Evolutionary conservation across 1,140 invertebrate genomes (phyloP).

Genomic region (Nasonia giraulti): DNA sequence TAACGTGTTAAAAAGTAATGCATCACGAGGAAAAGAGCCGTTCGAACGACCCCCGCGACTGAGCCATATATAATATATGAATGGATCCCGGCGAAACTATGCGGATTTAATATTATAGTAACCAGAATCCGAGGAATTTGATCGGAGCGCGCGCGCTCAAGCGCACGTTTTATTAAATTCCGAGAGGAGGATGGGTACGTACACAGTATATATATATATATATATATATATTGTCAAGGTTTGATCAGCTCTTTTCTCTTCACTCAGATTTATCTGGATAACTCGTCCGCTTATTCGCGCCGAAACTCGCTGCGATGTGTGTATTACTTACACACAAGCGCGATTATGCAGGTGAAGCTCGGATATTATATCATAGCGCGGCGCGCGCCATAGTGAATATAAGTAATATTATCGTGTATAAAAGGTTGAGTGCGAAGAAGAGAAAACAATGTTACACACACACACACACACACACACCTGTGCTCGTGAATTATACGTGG

Average conservation of each 20-base stretch:
- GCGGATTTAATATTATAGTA: background rate
- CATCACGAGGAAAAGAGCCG: conserved; percentile 18
- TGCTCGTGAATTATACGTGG: too few relatives aligned
- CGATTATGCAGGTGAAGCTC: background rate
- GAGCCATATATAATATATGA: too few relatives aligned
- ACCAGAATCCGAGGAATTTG: background rate
- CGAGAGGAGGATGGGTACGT: background rate
- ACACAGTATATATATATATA: background rate
- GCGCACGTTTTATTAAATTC: conserved; percentile 24
- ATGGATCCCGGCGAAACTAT: too few relatives aligned
- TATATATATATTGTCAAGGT: background rate
- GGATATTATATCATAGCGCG: too few relatives aligned
- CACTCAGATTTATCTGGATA: conserved; percentile 18
- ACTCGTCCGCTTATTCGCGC: background rate
- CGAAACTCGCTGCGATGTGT: too few relatives aligned
- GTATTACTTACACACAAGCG: background rate
- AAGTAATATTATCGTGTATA: conserved; percentile 4
- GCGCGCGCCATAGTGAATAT: background rate
- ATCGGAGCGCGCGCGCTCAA: background rate
- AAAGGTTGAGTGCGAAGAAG: background rate
- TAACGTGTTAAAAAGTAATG: background rate
- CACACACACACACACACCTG: too few relatives aligned
- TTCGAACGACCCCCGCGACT: background rate
- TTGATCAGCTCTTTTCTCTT: conserved; percentile 28
- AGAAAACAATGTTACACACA: background rate